Conservation (phyloP, 2,888 invertebrate genomes). For the Cinara cedri region DNA sequence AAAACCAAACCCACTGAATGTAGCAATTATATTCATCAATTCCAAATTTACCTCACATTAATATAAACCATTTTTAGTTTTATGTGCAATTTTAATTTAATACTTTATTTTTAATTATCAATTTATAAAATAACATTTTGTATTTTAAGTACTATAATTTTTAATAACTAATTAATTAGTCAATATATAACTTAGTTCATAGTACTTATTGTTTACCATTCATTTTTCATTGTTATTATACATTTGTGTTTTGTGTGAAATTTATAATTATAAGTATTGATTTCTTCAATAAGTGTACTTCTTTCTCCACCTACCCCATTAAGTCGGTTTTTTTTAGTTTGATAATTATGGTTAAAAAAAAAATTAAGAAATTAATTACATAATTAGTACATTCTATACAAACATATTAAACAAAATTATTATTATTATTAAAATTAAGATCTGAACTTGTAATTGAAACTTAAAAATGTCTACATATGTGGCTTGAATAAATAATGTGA, state of each 20-base stretch:
- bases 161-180: background rate
- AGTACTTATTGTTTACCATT: background rate
- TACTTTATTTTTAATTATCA: background rate
- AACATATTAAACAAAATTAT: no score
- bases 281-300: background rate
- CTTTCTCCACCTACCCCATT: no score
- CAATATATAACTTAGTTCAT: background rate
- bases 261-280: background rate
- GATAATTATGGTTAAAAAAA: background rate
- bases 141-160: background rate
- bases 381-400: background rate
- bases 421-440: no score
- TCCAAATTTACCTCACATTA: background rate
- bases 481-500: no score
- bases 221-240: constrained; percentile 5
- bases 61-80: background rate
- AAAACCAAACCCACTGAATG: no score
- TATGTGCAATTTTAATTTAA: background rate
- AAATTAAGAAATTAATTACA: background rate
- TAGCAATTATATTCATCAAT: background rate
- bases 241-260: background rate
- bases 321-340: no score
- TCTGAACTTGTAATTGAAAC: no score
- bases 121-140: background rate
- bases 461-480: no score